Conservation (phyloP, 1,140 invertebrate species). For the Chymomyza costata region DNA sequence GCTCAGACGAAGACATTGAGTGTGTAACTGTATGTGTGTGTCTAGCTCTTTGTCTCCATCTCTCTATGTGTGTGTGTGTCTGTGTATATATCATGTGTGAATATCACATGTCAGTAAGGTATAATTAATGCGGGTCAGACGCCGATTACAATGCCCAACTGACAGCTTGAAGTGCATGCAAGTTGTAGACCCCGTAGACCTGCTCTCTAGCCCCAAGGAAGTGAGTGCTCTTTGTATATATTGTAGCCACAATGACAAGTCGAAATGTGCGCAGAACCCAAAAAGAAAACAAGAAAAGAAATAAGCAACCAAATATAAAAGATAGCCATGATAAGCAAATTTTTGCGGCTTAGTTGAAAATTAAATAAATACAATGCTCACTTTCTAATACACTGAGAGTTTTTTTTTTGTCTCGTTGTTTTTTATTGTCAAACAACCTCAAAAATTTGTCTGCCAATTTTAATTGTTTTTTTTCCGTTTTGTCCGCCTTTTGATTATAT, state of each 20-base stretch:
- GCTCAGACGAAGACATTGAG: conserved; percentile 5
- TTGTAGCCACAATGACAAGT: conserved; percentile 57
- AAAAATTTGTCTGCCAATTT: conserved; percentile 64
- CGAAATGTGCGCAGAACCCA: conserved; percentile 40
- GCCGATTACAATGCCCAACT: conserved; percentile 70
- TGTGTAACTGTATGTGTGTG: background rate
- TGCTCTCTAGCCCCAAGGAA: background rate
- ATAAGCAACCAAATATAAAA: conserved; percentile 26
- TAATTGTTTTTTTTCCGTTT: conserved; percentile 11
- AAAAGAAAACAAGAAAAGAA: background rate
- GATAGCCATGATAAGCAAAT: conserved; percentile 68
- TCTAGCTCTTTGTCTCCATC: no score
- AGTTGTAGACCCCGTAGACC: conserved; percentile 14
- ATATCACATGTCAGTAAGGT: conserved; percentile 71
- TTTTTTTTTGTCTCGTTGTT: background rate
- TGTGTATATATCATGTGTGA: conserved; percentile 53
- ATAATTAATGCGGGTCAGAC: conserved; percentile 72
- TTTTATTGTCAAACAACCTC: conserved; percentile 50
- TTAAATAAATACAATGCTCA: conserved; percentile 26
- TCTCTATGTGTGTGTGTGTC: conserved; percentile 3
- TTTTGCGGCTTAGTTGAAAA: conserved; percentile 33
- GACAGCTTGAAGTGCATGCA: conserved; percentile 61
- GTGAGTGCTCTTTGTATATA: no score
- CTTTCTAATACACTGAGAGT: conserved; percentile 29
- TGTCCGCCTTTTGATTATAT: background rate